Evolutionary conservation across 1,140 invertebrate species (phyloP), one percentile per base, ranked within the genome.

Genomic region (Plutomurus gul): DNA sequence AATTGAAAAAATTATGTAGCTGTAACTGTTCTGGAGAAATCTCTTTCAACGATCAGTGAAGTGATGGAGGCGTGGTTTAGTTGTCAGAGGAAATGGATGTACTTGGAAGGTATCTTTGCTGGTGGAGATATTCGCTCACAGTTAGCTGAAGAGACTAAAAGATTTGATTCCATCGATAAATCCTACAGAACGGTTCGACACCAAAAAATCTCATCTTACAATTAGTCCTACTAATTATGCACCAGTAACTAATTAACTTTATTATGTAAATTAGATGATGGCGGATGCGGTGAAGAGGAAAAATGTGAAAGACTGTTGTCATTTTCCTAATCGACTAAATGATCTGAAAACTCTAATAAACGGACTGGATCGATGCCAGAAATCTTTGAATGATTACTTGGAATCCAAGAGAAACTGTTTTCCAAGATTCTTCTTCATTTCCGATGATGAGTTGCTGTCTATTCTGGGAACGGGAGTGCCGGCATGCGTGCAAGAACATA

Each of bases 351-450:
- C 87, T 39, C 87, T 97, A n/a, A 91, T 90, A 71, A 79, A 87
- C 30, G 92, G 92, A 1, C 87, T 97, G 25, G 95, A 97, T 85
- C 92, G 90, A 83, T 97, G 95, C 87, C 94, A 96, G 87, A 96
- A 96, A 85, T 95, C 94, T 0, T 87, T 97, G 47, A 94, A 93
- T 83, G 93, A 96, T 84, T 97, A 96, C 86, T 87, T 97, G 70
- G 94, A 95, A 85, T 91, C 91, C 0, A 97, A 96, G 87, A 88
- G 95, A 79, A 90, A 92, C 78, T 89, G 94, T 72, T 97, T 96
- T 85, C 94, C 95, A 36, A 86, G 96, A 83, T 97, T 97, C 87
- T 96, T 93, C 87, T 97, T 97, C 85, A 93, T 97, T 81, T 96
- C 95, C 7, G 95, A 96, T 78, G 95, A 96, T 85, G 96, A 97